These are phyloP conservation scores for Aphelocoma californica DNA, from an alignment of 2,797 vertebrate genomes.

Conservation along the genomic window DNA sequence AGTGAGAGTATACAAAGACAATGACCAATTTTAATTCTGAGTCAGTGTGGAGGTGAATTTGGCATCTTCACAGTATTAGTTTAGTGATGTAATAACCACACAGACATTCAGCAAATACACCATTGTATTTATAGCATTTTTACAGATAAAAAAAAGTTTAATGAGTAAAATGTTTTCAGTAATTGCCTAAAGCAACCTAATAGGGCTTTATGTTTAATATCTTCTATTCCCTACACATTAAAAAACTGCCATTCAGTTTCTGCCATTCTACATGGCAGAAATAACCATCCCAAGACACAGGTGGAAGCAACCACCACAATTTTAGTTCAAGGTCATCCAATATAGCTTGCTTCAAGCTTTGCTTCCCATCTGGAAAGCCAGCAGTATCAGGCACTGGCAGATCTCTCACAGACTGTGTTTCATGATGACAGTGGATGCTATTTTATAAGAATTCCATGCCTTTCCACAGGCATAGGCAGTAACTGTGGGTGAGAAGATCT, in stretches of 20 bases:
- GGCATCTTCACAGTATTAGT: not conserved
- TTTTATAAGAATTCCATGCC: not conserved
- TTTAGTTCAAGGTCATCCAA: constrained; percentile 43
- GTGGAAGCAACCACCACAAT: not conserved
- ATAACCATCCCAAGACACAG: not conserved
- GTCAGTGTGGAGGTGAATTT: not conserved
- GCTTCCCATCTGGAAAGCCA: constrained; percentile 34
- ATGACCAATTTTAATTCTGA: not conserved
- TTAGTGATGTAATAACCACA: not conserved
- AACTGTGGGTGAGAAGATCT: not conserved
- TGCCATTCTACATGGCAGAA: not conserved
- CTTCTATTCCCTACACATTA: not conserved
- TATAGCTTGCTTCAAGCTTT: not conserved
- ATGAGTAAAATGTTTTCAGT: not conserved
- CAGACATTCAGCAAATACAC: not conserved
- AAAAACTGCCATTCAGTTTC: not conserved
- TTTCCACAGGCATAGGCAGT: not conserved
- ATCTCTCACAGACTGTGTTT: not conserved
- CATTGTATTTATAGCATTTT: not conserved
- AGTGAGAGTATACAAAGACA: not conserved
- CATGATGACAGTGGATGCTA: not conserved
- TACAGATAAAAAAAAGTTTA: not conserved
- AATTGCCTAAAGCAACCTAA: not conserved
- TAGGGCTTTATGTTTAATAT: not conserved
- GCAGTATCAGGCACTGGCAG: not conserved